Base-by-base conservation (phyloP, 2,113 vertebrate species). In the Excalfactoria chinensis region DNA sequence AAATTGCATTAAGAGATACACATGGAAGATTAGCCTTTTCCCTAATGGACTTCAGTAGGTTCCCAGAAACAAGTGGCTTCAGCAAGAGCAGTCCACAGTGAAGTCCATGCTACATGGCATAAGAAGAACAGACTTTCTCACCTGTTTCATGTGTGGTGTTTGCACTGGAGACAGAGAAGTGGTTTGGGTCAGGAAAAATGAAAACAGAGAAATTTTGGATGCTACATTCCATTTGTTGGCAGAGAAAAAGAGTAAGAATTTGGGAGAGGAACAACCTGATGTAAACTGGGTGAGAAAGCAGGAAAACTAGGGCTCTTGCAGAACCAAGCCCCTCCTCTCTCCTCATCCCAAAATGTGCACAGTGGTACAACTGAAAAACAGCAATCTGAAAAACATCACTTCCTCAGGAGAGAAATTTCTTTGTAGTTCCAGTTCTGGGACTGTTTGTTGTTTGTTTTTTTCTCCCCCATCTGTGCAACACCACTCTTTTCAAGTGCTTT, bases 351-450 rank as follows among this genome's bases (percentile, higher is more conserved):
- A 66, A 72, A 51, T 56, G 16, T 79, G 1, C 22, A 25, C 18
- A 56, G 28, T 48, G 7, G 11, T 83, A 23, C 19, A 56, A 58
- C 15, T 73, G 5, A 18, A 70, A 86, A 92, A 76, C 19, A 53
- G 25, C 3, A 68, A 2, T n/a, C 5, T 41, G 51, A 51, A 64
- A 64, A 15, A 5, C 0, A 51, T 3, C 1, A 13, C 3, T 35
- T 40, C n/a, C 73, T 69, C 26, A 84, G 58, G 6, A 62, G 11
- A n/a, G 13, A 51, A 6, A 73, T 83, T 56, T 16, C 44, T 40
- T 25, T 25, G 13, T 15, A 9, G 5, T 40, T 9, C 4, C 30
- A 1, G 3, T 69, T 44, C 48, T 69, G n/a, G 16, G 41, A 32
- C 49, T 44, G 63, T 49, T 48, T 6, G 26, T 76, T 44, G 63